Conservation (phyloP, 2,797 vertebrate species). For the Sebastes goodei region DNA sequence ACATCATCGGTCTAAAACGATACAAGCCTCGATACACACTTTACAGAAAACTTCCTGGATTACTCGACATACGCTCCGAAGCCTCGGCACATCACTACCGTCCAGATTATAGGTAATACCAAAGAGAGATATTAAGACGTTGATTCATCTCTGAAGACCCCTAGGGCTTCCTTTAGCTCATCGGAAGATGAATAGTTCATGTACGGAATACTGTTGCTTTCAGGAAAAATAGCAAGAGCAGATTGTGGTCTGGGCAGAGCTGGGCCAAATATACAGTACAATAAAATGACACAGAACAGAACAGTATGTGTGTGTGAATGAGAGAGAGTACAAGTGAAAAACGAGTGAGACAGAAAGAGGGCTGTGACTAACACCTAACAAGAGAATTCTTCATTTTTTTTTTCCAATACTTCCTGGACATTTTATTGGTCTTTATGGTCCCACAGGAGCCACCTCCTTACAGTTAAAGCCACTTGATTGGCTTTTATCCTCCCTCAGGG, state of each 20-base stretch:
- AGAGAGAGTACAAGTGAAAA: not conserved
- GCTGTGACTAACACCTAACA: conserved; percentile 36
- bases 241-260: not conserved
- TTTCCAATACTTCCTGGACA: conserved; percentile 16
- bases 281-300: not conserved
- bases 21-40: too few relatives aligned
- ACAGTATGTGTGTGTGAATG: not conserved
- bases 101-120: not conserved
- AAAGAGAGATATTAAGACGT: not conserved
- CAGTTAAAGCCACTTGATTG: conserved; percentile 54
- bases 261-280: not conserved
- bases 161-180: not conserved
- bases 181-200: not conserved
- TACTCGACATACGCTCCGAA: too few relatives aligned
- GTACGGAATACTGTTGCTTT: not conserved
- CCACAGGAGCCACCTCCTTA: conserved; percentile 22
- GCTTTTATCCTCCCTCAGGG: conserved; percentile 45
- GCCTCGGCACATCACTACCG: too few relatives aligned
- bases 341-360: not conserved
- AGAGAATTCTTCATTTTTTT: conserved; percentile 32
- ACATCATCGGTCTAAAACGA: too few relatives aligned
- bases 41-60: too few relatives aligned
- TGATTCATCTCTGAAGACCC: not conserved
- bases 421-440: conserved; percentile 46
- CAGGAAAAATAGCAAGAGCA: not conserved